Evolutionary conservation across 64 coral and sea anemone genomes (phyloP).

Genomic region (Catalaphyllia jardinei): DNA sequence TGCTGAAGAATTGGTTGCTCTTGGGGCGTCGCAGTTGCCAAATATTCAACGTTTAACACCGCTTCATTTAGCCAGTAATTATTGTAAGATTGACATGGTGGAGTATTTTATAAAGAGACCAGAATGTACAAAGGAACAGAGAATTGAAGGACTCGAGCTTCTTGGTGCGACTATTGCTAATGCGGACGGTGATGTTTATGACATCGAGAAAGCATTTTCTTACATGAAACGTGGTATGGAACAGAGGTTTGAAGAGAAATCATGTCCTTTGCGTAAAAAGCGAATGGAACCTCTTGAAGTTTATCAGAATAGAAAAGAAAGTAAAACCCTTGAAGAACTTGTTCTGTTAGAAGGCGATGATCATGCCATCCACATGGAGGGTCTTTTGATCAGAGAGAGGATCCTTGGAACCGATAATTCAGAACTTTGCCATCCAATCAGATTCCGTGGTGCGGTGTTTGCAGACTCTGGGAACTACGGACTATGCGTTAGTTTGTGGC

Average conservation of each 20-base stretch:
- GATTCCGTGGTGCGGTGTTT: constrained; percentile 91
- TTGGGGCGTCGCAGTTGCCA: too few species aligned
- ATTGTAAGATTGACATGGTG: too few species aligned
- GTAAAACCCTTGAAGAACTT: constrained; percentile 64
- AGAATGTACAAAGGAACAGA: too few species aligned
- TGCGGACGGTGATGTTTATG: constrained; percentile 57
- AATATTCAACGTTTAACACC: too few species aligned
- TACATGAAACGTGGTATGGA: constrained; percentile 70
- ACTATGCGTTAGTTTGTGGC: constrained; percentile 75
- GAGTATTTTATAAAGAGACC: too few species aligned
- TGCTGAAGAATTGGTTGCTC: too few species aligned
- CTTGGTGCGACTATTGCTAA: constrained; percentile 74
- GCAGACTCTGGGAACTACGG: constrained; percentile 85
- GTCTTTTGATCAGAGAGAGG: constrained; percentile 77
- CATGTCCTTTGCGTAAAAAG: constrained; percentile 25
- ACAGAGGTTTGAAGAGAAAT: constrained; percentile 33
- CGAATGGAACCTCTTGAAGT: constrained; percentile 60
- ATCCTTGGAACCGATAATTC: constrained; percentile 67
- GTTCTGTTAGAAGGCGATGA: constrained; percentile 29
- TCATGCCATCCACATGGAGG: constrained; percentile 78
- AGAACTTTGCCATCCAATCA: constrained; percentile 74
- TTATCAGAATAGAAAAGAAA: constrained; percentile 73
- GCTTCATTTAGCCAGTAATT: too few species aligned
- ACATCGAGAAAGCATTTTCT: constrained; percentile 59
- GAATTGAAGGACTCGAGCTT: too few species aligned